These are phyloP conservation scores for Vombatus ursinus DNA, from an alignment of 2,113 vertebrate genomes.

Conservation along the genomic window DNA sequence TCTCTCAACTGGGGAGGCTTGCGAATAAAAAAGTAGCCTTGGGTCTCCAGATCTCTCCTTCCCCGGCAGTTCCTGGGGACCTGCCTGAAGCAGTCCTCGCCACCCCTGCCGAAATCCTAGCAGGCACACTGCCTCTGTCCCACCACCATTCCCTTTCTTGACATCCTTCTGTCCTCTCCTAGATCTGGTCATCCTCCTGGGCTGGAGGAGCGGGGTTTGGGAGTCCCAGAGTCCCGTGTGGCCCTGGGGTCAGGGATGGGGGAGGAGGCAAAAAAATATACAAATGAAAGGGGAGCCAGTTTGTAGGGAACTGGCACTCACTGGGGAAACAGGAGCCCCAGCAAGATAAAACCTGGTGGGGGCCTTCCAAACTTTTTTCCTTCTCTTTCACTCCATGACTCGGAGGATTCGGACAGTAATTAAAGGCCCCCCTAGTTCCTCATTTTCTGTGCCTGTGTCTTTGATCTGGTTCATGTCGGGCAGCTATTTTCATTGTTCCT, in stretches of 20 bases:
- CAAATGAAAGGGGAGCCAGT: conserved; percentile 81
- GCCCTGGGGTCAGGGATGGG: conserved; percentile 76
- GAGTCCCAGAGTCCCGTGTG: conserved; percentile 85
- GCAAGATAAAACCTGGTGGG: conserved; percentile 88
- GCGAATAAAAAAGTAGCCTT: conserved; percentile 82
- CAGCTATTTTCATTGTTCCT: conserved; percentile 88
- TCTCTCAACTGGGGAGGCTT: conserved; percentile 82
- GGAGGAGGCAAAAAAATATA: conserved; percentile 79
- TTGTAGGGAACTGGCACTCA: conserved; percentile 88
- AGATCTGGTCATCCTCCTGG: conserved; percentile 62
- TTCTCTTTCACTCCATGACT: conserved; percentile 88
- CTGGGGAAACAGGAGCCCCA: conserved; percentile 86
- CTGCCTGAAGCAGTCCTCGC: conserved; percentile 82
- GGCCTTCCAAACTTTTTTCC: conserved; percentile 91
- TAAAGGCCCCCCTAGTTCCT: conserved; percentile 95
- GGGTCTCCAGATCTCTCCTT: conserved; percentile 82
- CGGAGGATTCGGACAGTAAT: conserved; percentile 96
- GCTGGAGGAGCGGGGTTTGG: conserved; percentile 81
- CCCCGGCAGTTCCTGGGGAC: conserved; percentile 84
- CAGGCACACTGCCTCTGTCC: not conserved
- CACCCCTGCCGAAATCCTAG: not conserved
- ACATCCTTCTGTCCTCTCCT: conserved; percentile 69
- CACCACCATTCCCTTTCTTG: conserved; percentile 22
- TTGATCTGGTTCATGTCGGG: conserved; percentile 96
- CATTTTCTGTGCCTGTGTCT: conserved; percentile 90